Evolutionary conservation across 2,797 vertebrate genomes (phyloP), one percentile per base, ranked within the genome.

Genomic region (Amblyopsis hoosieri): DNA sequence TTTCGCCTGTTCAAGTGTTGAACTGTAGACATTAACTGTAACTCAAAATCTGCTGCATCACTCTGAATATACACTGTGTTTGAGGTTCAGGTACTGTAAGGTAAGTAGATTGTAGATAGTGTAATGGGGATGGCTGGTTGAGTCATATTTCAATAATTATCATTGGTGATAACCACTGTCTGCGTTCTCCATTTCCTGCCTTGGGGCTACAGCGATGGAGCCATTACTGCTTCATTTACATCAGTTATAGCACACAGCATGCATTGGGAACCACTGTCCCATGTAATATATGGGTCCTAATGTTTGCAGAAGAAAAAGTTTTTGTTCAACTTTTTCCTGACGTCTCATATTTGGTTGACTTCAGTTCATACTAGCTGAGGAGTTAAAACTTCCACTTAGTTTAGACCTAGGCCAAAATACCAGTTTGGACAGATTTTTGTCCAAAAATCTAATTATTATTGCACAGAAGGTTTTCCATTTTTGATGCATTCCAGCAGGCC

Each of bases 121-220:
- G 17, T 58, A 42, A 58, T 67, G 64, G 70, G 71, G 64, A 57
- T 62, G 78, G 83, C 85, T 86, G 84, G 82, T 79, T 45, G 49
- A 72, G 87, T 88, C 80, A 10, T 76, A 75, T 61, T 82, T 66
- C 85, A 84, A 82, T 86, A 90, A 88, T 90, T 88, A 87, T 76
- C 66, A 79, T 85, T 82, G 83, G 74, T 84, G 79, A 83, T 78
- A 82, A 76, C 75, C 72, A 72, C 61, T 77, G 70, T 84, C 76
- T 76, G 72, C 62, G 69, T 68, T 82, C 69, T 74, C 82, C 79
- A 69, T 83, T 84, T 80, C 78, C 79, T 66, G 67, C 57, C 79
- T 74, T 57, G 17, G 17, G 56, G 81, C 77, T 83, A 71, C 57
- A 67, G 72, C 62, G 74, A 81, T 73, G 72, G 66, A 80, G 80